A percentile compares a stretch with the other conserved stretches of the same genome.
phyloP scores from a whole-genome alignment of 1,140 invertebrate genomes.

The Chrysoperla carnea region DNA sequence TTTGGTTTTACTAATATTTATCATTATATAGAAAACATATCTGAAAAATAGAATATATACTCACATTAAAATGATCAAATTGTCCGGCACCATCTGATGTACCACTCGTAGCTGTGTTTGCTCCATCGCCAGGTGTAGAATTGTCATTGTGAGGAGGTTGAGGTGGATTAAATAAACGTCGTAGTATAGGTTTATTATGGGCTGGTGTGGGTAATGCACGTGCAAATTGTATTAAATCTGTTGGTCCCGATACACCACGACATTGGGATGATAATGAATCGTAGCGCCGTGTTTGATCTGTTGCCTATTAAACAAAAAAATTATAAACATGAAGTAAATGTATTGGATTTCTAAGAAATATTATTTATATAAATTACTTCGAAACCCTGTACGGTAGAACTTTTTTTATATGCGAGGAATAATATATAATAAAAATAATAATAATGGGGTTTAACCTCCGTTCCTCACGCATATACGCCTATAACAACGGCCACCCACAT shows the following conservation, averaged over 20 bases:
- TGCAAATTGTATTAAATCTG: constrained; percentile 56
- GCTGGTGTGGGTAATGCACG: constrained; percentile 39
- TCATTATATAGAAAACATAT: no score
- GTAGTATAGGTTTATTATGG: constrained; percentile 32
- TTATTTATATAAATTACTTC: neutral
- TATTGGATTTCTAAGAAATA: neutral
- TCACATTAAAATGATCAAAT: constrained; percentile 2
- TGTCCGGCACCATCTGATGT: constrained; percentile 7
- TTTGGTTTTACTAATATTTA: no score
- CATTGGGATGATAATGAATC: constrained; percentile 52
- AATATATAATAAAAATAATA: no score
- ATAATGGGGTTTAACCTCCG: no score
- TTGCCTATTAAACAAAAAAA: constrained; percentile 33
- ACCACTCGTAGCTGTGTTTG: constrained; percentile 9
- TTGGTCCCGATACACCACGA: constrained; percentile 42
- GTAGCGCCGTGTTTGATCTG: constrained; percentile 57
- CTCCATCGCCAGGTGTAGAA: neutral
- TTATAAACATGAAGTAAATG: no score
- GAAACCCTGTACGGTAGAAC: neutral
- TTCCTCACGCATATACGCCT: no score
- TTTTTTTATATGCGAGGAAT: neutral
- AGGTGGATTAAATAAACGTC: constrained; percentile 46
- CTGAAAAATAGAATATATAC: neutral
- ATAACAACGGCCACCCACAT: no score
- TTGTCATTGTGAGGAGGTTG: constrained; percentile 22